Evolutionary conservation across 1,140 invertebrate genomes (phyloP), one percentile per base, ranked within the genome.

Genomic region (Maniola jurtina): DNA sequence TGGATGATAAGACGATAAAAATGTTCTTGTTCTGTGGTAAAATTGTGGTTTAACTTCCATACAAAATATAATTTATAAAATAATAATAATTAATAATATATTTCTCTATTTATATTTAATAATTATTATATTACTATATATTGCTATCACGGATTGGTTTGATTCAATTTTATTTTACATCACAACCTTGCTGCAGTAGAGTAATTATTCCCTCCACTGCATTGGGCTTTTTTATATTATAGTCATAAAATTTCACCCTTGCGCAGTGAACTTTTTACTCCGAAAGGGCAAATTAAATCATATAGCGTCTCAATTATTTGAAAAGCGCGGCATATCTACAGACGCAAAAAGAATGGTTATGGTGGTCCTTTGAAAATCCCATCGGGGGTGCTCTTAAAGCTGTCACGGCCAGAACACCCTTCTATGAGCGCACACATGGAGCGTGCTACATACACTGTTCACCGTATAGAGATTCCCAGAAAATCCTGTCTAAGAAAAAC

Each of bases 271-370:
- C 68, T 71, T 77, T 72, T 64, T 70, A 62, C 69, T 68, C 71
- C 68, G 75, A 83, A 84, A 84, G 75, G 77, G 80, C 81, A 88
- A 88, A 88, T 87, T 90, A 86, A 88, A 87, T 85, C 81, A 88
- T 87, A 85, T 80, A 87, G 71, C 81, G 74, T 84, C 83, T 88
- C 84, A 84, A 83, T 87, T 87, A 87, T 88, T 85, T 76, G 70
- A 81, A 86, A 86, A 77, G 77, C 81, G 80, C 79, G 76, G 73
- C 78, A 71, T 76, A 76, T 80, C 76, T 76, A 81, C 78, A 79
- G 79, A 77, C 79, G 81, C 78, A 88, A 88, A 89, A 89, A 84
- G 79, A 86, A 88, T 86, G 79, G 75, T 80, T 72, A 70, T 73
- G 79, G 75, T 84, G 81, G 82, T 88, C 83, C 82, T 88, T 88